Conservation (phyloP, 2,113 vertebrate species). For the Solenodon paradoxus region DNA sequence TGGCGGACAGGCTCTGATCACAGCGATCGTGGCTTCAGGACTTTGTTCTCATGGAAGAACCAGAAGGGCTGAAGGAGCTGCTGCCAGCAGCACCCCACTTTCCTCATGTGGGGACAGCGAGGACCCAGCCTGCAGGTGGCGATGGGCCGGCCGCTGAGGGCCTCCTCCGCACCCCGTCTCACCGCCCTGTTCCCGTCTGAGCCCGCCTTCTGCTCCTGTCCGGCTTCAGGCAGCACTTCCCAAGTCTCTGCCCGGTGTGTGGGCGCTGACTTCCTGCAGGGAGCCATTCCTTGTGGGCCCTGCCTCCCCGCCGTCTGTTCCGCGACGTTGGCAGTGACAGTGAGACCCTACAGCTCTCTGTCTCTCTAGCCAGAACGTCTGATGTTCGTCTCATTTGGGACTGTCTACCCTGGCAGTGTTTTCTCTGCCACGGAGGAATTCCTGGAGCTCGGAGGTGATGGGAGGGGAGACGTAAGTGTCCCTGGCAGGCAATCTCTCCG, state of each 20-base stretch:
- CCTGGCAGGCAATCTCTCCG: background rate
- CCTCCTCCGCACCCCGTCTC: too few relatives aligned
- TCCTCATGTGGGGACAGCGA: accelerated
- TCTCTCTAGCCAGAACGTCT: background rate
- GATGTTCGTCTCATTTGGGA: background rate
- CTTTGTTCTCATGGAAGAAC: too few relatives aligned
- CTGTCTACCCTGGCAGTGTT: background rate
- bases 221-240: too few relatives aligned
- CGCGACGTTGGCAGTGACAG: background rate
- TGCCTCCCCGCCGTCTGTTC: background rate
- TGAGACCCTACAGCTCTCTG: background rate
- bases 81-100: background rate
- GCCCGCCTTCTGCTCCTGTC: background rate
- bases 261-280: background rate
- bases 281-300: background rate
- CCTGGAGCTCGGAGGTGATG: background rate
- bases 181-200: background rate
- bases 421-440: background rate
- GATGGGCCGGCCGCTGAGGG: background rate
- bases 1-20: background rate
- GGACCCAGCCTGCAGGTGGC: background rate
- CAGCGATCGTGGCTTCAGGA: accelerated
- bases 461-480: background rate
- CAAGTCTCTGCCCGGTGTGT: too few relatives aligned
- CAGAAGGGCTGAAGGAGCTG: background rate